Conservation (phyloP, 2,888 invertebrate genomes). For the Drosophila parthenogenetica region DNA sequence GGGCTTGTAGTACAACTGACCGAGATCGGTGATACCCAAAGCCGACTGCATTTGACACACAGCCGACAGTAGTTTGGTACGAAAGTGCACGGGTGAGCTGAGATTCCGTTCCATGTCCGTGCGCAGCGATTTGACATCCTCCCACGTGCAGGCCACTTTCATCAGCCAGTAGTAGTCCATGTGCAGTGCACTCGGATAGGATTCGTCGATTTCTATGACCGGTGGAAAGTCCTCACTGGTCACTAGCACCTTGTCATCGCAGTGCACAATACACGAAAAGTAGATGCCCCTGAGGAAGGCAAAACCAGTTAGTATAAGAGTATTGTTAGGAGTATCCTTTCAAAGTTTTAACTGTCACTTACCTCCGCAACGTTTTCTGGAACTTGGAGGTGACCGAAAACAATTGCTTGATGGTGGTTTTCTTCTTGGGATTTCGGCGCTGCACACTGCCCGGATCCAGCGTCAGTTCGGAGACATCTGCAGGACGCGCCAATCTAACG, state of each 20-base stretch:
- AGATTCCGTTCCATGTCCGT: slow-evolving; percentile 97
- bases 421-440: slow-evolving; percentile 92
- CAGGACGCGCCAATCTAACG: slow-evolving; percentile 87
- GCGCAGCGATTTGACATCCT: slow-evolving; percentile 95
- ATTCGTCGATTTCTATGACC: slow-evolving; percentile 98
- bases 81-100: slow-evolving; percentile 95
- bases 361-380: slow-evolving; percentile 95
- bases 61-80: slow-evolving; percentile 96
- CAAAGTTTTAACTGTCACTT: neutral
- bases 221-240: slow-evolving; percentile 99
- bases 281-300: slow-evolving; percentile 92
- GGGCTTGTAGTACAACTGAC: slow-evolving; percentile 96
- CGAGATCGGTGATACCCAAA: slow-evolving; percentile 95
- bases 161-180: slow-evolving; percentile 99
- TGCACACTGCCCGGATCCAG: slow-evolving; percentile 89
- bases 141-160: slow-evolving; percentile 99
- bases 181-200: slow-evolving; percentile 95
- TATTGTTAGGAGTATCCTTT: no score
- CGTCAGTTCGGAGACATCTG: slow-evolving; percentile 88
- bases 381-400: slow-evolving; percentile 99
- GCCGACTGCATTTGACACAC: slow-evolving; percentile 97
- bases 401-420: slow-evolving; percentile 95
- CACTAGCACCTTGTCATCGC: slow-evolving; percentile 97
- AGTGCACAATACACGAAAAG: slow-evolving; percentile 96
- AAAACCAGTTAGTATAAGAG: no score